Percentiles rank a stretch among this genome's conserved stretches.
Conservation (phyloP, 1,140 invertebrate genomes). For the Lineus longissimus region DNA sequence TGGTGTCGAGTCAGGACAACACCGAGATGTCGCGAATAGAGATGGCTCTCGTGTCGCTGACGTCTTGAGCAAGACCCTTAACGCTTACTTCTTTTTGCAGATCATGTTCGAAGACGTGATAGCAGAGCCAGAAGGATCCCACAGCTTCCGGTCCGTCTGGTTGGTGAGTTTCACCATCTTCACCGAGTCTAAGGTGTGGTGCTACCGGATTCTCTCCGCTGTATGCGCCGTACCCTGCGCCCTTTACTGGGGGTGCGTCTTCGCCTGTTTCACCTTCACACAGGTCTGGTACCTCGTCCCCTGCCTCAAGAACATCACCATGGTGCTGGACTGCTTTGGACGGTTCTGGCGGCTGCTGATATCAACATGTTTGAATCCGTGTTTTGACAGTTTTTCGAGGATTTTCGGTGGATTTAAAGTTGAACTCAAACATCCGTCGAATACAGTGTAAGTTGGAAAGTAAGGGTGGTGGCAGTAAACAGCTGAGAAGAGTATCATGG, state of each 20-base stretch:
- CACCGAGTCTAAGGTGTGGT: conserved; percentile 63
- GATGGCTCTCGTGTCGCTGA: too few species aligned
- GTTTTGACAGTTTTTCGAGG: conserved; percentile 14
- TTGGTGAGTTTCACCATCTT: conserved; percentile 65
- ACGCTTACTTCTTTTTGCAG: conserved; percentile 47
- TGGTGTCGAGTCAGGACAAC: too few species aligned
- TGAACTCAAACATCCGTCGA: not conserved
- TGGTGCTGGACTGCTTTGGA: conserved; percentile 10
- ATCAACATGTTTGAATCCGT: conserved; percentile 16
- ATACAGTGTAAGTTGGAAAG: not conserved
- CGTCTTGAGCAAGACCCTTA: not conserved
- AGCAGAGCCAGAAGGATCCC: conserved; percentile 68
- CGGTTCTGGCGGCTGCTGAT: conserved; percentile 18
- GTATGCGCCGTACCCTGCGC: conserved; percentile 21
- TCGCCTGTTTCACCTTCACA: conserved; percentile 21
- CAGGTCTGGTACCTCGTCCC: conserved; percentile 20
- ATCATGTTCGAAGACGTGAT: conserved; percentile 72
- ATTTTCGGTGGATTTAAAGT: conserved; percentile 21
- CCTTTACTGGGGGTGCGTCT: conserved; percentile 23
- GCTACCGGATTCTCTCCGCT: conserved; percentile 62
- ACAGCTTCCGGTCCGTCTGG: conserved; percentile 71
- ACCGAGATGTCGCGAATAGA: too few species aligned
- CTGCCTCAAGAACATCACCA: conserved; percentile 7
- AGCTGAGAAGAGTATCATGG: too few species aligned
- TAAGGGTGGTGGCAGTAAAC: too few species aligned